Evolutionary conservation across 2,888 invertebrate species (phyloP).

Genomic region (Philonicus albiceps): DNA sequence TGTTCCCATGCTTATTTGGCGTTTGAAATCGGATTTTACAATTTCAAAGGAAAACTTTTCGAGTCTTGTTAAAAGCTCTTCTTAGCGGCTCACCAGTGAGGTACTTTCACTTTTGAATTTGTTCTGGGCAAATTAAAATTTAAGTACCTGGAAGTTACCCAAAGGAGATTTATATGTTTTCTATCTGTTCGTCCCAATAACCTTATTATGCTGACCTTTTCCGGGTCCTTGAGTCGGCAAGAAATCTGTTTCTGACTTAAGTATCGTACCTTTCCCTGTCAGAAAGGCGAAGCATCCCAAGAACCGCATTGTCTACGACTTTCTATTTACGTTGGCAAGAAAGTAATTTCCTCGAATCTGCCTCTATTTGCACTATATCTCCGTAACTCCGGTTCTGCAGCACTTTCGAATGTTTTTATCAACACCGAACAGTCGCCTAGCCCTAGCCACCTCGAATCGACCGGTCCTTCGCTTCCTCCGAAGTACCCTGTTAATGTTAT

Average conservation of each 20-base stretch:
- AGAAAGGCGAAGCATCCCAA: not conserved
- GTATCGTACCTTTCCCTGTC: not conserved
- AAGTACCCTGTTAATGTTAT: conserved; percentile 46
- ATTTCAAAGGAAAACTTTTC: not conserved
- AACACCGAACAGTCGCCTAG: not conserved
- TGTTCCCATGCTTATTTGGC: not conserved
- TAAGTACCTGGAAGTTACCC: conserved; percentile 2
- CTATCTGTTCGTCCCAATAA: conserved; percentile 13
- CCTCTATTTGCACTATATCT: conserved; percentile 35
- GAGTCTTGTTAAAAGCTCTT: not conserved
- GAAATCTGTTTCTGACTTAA: not conserved
- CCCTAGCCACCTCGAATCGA: not conserved
- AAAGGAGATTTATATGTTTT: conserved; percentile 20
- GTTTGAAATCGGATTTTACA: not conserved
- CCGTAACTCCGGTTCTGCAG: not conserved
- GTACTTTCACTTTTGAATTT: not conserved
- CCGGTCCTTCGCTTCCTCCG: not conserved
- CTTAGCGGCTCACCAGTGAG: not conserved
- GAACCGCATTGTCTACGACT: not conserved
- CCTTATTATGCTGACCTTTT: conserved; percentile 10
- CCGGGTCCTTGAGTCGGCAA: not conserved
- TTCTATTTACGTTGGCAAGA: not conserved
- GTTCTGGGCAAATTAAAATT: conserved; percentile 3
- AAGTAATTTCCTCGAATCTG: conserved; percentile 28
- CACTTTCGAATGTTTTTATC: not conserved